phyloP scores from a whole-genome alignment of 2,797 vertebrate species.

The Echiichthys vipera region DNA sequence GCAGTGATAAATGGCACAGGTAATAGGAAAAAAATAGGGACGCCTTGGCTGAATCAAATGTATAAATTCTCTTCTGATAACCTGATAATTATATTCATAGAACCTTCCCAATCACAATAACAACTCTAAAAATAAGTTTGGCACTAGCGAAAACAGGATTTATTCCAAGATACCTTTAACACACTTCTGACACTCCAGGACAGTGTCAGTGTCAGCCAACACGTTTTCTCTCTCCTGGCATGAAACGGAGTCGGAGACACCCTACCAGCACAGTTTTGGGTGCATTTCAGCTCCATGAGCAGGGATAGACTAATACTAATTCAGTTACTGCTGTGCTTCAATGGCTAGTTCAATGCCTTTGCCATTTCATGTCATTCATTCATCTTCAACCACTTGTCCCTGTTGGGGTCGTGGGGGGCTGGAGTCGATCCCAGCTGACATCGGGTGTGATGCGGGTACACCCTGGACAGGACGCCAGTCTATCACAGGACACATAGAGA shows the following conservation, averaged over 20 bases:
- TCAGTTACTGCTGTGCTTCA: neutral
- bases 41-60: constrained; percentile 16
- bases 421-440: too few relatives aligned
- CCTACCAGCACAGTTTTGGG: neutral
- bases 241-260: neutral
- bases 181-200: neutral
- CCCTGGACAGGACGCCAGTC: too few relatives aligned
- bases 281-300: constrained; percentile 1
- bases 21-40: constrained; percentile 49
- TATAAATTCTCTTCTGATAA: constrained; percentile 1
- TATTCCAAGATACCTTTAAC: neutral
- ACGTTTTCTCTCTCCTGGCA: neutral
- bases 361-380: neutral
- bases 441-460: too few relatives aligned
- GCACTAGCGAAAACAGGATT: too few relatives aligned
- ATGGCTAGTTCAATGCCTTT: neutral
- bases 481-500: too few relatives aligned
- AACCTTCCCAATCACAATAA: neutral
- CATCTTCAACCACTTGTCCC: too few relatives aligned
- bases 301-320: too few relatives aligned
- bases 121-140: neutral
- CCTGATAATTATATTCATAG: neutral
- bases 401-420: too few relatives aligned
- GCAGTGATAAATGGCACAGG: constrained; percentile 57
- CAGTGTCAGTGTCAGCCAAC: too few relatives aligned